Evolutionary conservation across 2,113 vertebrate genomes (phyloP), one percentile per base, ranked within the genome.

Genomic region (Phaethornis superciliosus): DNA sequence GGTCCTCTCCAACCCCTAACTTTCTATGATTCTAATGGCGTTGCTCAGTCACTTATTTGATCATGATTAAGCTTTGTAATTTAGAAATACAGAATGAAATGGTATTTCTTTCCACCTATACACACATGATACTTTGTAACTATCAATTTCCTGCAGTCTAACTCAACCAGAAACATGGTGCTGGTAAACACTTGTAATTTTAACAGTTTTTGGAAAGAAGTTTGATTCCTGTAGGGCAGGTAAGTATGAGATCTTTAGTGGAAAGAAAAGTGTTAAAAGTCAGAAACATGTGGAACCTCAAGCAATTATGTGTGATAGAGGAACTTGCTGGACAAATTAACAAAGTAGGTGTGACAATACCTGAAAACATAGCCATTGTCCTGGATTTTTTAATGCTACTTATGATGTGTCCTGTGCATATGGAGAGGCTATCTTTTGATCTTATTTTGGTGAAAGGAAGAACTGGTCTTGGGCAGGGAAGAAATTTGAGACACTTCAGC

Each of bases 401-500:
- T 59, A 32, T 3, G 33, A 2, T 17, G 6, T 92, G 10, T 76
- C 10, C 87, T 62, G 72, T 35, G 20, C 20, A 18, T 27, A 32
- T 15, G 60, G 1, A 62, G 8, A 54, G 4, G 24, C 33, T 4
- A 1, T 27, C 18, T 76, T 67, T 64, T n/a, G 49, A 24, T 56
- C 15, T 63, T 79, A 5, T 0, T 0, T 16, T 65, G 64, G 63
- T 74, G 65, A 64, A 79, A 80, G 9, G 44, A 81, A 60, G 59
- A 60, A 44, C 54, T 18, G 62, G 5, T 76, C 17, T 56, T 69
- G 40, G 40, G 54, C 32, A 72, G 37, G 35, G 60, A 65, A 32
- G 42, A 23, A 46, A 14, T 0, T 0, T 80, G 63, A 28, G 12
- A 30, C 3, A 4, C 17, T 71, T 28, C 15, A n/a, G 12, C 40